phyloP scores from a whole-genome alignment of 2,113 vertebrate species.

The human region GRCh38 chr5:68195501-68196000 shows the following conservation, averaged over 20 bases:
- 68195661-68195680: not conserved
- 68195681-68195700: not conserved
- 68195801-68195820: not conserved
- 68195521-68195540: not conserved
- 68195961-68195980: not conserved
- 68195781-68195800: not conserved
- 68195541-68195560: not conserved
- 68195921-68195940: not conserved
- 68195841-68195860: not conserved
- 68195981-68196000: not conserved
- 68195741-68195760: not conserved
- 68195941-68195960: not conserved
- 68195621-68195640: not conserved
- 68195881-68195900: not conserved
- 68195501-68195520: not conserved
- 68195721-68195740: not conserved
- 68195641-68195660: not conserved
- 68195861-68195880: not conserved
- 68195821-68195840: not conserved
- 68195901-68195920: not conserved
- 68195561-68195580: not conserved
- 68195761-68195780: not conserved
- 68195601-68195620: not conserved
- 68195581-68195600: not conserved
- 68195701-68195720: not conserved